Conservation (phyloP, 2,888 invertebrate species). For the Drosophila formosana region DNA sequence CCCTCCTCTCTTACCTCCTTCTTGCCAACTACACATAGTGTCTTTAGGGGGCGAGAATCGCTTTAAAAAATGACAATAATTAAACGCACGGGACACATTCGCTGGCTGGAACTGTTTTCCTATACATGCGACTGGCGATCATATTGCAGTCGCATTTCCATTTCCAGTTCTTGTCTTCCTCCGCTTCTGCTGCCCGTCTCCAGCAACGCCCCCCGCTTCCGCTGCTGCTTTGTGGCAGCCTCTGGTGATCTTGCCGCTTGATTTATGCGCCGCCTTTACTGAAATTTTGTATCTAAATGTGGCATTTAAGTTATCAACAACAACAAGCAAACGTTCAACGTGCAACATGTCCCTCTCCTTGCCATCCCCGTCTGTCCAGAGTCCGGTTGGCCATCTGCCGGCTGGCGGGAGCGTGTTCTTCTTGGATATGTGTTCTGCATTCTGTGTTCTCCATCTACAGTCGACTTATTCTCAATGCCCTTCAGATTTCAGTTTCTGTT, state of each 20-base stretch:
- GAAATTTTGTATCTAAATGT: constrained; percentile 81
- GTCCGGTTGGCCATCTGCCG: constrained; percentile 67
- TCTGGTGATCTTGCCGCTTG: constrained; percentile 74
- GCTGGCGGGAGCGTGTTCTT: constrained; percentile 59
- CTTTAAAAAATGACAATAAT: constrained; percentile 71
- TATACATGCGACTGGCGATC: constrained; percentile 49
- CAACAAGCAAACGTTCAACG: constrained; percentile 45
- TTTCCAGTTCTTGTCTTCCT: constrained; percentile 9
- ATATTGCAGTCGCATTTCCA: constrained; percentile 53
- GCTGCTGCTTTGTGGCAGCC: constrained; percentile 47
- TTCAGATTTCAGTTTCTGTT: constrained; percentile 39
- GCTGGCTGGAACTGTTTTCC: constrained; percentile 52
- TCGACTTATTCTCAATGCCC: constrained; percentile 17
- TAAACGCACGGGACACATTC: constrained; percentile 82
- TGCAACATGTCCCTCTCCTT: constrained; percentile 1
- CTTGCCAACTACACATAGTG: not conserved
- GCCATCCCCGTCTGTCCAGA: constrained; percentile 23
- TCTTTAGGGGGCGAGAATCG: constrained; percentile 13
- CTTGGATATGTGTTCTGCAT: not conserved
- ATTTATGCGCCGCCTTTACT: constrained; percentile 75
- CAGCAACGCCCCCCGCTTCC: constrained; percentile 64
- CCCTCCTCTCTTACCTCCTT: not conserved
- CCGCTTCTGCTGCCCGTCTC: constrained; percentile 12
- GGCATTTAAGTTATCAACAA: constrained; percentile 79
- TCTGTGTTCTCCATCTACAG: constrained; percentile 6